Base-by-base conservation (phyloP, 37 sponge, comb jelly and placozoan genomes). In the Bolinopsis microptera region DNA sequence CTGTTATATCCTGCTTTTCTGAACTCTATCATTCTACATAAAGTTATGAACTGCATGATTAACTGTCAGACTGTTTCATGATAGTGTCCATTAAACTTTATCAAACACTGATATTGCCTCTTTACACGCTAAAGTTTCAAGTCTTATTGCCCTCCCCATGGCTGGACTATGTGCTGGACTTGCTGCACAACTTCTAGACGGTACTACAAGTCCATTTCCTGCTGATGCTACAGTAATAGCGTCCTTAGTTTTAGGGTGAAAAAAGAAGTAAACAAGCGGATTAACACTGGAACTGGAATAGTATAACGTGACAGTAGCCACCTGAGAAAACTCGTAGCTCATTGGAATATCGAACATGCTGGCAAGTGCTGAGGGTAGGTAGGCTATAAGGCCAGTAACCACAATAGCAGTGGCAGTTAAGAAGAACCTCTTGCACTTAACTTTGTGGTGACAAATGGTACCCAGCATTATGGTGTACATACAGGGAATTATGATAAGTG, bases 271-370 rank as follows among this genome's bases (percentile, higher is more conserved):
- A 28, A 41, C 26, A 5, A 86, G 24, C 2, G 90, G 90, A 34
- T 86, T 86, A 24, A 86, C n/a, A 28, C 37, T 22, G 22, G 38
- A 36, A 38, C 39, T 86, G 30, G 90, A 86, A 34, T 86, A 86
- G 90, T 86, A 86, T 38, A 86, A 8, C 0, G 90, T 86, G 27
- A 86, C 90, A 28, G 90, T 86, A 0, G 36, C 25, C 22, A 86
- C 35, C 30, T 33, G 32, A 3, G 90, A 39, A 25, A 33, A 41
- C 61, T 33, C 90, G 24, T 86, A 86, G 61, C 24, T 39, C 90
- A 86, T 86, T 28, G 48, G 25, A 27, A 86, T 86, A 27, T 86
- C 41, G 28, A 86, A 86, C 5, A 41, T 23, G 26, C 61, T 41
- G 30, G 25, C 39, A n/a, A 86, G 61, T 39, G 25, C 61, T 24